These are phyloP conservation scores for Brachyhypopomus occidentalis DNA, from an alignment of 2,113 vertebrate species.

Conservation along the genomic window DNA sequence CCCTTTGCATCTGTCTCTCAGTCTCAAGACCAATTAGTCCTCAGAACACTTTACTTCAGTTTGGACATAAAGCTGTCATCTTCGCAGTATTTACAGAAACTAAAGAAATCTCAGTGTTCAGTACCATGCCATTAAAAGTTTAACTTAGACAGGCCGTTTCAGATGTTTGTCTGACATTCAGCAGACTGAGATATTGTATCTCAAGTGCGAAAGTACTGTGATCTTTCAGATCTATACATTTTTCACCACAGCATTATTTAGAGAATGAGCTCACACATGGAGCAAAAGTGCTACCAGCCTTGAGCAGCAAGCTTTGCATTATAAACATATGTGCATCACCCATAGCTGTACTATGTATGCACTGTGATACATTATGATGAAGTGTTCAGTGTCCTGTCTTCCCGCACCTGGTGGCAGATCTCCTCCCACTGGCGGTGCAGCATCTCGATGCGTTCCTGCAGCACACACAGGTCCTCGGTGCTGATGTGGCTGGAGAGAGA, in stretches of 20 bases:
- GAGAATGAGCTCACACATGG: not conserved
- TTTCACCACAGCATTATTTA: not conserved
- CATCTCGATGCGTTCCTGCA: conserved; percentile 90
- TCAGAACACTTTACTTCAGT: not conserved
- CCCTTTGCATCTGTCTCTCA: conserved; percentile 57
- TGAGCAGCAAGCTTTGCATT: no score
- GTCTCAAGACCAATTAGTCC: conserved; percentile 26
- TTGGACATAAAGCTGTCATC: not conserved
- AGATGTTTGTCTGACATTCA: not conserved
- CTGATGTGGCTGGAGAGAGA: conserved; percentile 81
- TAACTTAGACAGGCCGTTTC: not conserved
- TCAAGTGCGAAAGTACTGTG: not conserved
- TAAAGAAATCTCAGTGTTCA: no score
- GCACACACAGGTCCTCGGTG: conserved; percentile 86
- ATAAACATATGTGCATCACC: no score
- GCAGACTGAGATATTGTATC: not conserved
- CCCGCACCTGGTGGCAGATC: conserved; percentile 87
- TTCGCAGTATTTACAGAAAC: not conserved
- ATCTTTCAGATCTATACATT: not conserved
- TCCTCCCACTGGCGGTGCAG: conserved; percentile 96
- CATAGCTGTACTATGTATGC: no score
- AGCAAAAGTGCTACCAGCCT: conserved; percentile 37
- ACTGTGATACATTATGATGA: no score
- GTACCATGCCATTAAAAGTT: not conserved
- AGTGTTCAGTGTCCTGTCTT: not conserved